A percentile compares a stretch with the other conserved stretches of the same genome.
Evolutionary conservation across 2,888 invertebrate species (phyloP).

Genomic region (Andrena flavipes): DNA sequence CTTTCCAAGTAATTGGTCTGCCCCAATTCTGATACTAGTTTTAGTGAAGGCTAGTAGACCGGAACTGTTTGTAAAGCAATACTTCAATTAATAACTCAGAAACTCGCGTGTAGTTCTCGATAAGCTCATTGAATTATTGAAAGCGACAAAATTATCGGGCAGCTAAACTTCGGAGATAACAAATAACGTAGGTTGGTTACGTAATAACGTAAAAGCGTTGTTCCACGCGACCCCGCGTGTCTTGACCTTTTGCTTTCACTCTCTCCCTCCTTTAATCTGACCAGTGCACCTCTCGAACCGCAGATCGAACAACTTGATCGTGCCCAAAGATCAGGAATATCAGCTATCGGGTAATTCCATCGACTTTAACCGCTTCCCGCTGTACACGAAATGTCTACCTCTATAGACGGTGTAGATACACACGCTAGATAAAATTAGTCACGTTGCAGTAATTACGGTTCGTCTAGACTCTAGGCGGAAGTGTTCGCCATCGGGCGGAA

Average conservation of each 20-base stretch:
- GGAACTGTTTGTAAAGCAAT: neutral
- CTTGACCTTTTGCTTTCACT: slow-evolving; percentile 85
- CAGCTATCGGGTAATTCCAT: slow-evolving; percentile 35
- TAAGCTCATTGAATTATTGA: slow-evolving; percentile 4
- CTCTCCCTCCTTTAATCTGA: slow-evolving; percentile 73
- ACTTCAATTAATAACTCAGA: neutral
- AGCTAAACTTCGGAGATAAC: slow-evolving; percentile 23
- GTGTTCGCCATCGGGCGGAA: slow-evolving; percentile 7
- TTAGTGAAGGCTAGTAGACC: neutral
- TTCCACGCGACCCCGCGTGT: slow-evolving; percentile 79
- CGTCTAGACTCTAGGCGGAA: slow-evolving; percentile 8
- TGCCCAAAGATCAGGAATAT: slow-evolving; percentile 45
- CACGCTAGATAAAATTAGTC: slow-evolving; percentile 3
- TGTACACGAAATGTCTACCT: slow-evolving; percentile 9
- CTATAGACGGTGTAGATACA: neutral
- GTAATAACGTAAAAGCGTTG: slow-evolving; percentile 79
- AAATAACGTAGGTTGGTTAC: slow-evolving; percentile 61
- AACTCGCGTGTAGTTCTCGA: neutral
- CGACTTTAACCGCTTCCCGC: neutral
- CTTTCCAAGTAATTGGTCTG: too few relatives aligned
- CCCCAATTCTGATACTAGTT: too few relatives aligned
- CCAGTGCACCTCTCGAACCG: slow-evolving; percentile 61
- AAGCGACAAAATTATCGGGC: neutral
- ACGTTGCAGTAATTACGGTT: slow-evolving; percentile 10
- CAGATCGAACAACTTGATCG: slow-evolving; percentile 61